phyloP scores from a whole-genome alignment of 2,888 invertebrate genomes.

The Coecobrya sp. region DNA sequence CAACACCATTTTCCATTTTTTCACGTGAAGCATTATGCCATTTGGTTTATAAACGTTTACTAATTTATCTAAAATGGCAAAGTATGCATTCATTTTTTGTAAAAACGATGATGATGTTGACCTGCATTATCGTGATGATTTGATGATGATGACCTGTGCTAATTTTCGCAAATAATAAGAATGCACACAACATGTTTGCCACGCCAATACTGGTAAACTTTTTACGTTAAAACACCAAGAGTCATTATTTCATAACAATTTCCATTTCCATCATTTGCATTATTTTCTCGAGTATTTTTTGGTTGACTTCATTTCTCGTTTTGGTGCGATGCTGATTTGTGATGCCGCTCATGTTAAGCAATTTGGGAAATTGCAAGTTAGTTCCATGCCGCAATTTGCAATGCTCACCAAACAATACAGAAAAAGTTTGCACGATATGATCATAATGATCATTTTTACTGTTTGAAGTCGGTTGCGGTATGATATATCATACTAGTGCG shows the following conservation, averaged over 20 bases:
- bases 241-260: background rate
- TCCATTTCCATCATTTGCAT: background rate
- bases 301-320: slow-evolving; percentile 15
- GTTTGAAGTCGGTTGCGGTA: background rate
- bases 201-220: background rate
- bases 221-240: background rate
- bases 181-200: background rate
- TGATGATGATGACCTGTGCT: slow-evolving; percentile 23
- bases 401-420: background rate
- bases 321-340: background rate
- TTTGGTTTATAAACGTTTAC: slow-evolving; percentile 41
- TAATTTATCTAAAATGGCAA: background rate
- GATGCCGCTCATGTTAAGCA: slow-evolving; percentile 35
- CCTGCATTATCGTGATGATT: slow-evolving; percentile 37
- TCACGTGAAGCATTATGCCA: background rate
- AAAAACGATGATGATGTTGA: background rate
- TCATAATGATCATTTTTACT: slow-evolving; percentile 4
- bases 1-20: background rate
- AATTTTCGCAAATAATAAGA: slow-evolving; percentile 6
- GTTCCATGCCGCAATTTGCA: slow-evolving; percentile 31
- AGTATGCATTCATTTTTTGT: background rate
- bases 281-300: background rate
- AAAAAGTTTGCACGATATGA: background rate
- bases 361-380: slow-evolving; percentile 19
- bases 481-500: background rate